Base-by-base conservation (phyloP, 2,113 vertebrate species). In the Numida meleagris region DNA sequence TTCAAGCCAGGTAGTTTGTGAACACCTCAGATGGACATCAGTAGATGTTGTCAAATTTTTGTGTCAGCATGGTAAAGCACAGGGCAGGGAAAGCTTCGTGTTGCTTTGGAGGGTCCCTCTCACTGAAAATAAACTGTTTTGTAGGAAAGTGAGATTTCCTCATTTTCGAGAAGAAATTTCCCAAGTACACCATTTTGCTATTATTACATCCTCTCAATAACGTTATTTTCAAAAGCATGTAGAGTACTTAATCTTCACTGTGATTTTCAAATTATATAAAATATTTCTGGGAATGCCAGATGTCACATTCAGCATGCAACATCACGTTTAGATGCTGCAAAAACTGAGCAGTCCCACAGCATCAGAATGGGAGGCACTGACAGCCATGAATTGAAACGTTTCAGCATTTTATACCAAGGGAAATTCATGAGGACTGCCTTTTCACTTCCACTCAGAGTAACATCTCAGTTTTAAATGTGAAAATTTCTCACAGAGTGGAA, bases 401-500 rank as follows among this genome's bases (percentile, higher is more conserved):
- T 90, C 50, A 46, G 38, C 3, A 1, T 77, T 93, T 90, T 94
- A 83, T 67, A 83, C 19, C 9, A 29, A 25, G 33, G 72, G 42
- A 86, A 91, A 74, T 81, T 43, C 4, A 50, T 19, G 55, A 63
- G 46, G 82, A 55, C 65, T 66, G 29, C 57, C 63, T 50, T 94
- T 91, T 86, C 59, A 50, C 34, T 90, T 95, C 67, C 75, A 82
- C 14, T 88, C 59, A 67, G 63, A 76, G 74, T 58, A 67, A 91
- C 59, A 50, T 90, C 57, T 92, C 82, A 36, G 27, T 88, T 94
- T 83, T 61, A 48, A 78, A 83, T 55, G 43, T 31, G 38, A 83
- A 50, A 77, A 65, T 93, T 93, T 92, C 79, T 94, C 19, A 88
- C 53, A 15, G 29, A 90, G 34, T 83, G 51, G 72, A 71, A 66